A percentile compares a stretch with the other conserved stretches of the same genome.
These are phyloP conservation scores for Dinocampus coccinellae DNA, from an alignment of 2,888 invertebrate genomes.

Conservation along the genomic window DNA sequence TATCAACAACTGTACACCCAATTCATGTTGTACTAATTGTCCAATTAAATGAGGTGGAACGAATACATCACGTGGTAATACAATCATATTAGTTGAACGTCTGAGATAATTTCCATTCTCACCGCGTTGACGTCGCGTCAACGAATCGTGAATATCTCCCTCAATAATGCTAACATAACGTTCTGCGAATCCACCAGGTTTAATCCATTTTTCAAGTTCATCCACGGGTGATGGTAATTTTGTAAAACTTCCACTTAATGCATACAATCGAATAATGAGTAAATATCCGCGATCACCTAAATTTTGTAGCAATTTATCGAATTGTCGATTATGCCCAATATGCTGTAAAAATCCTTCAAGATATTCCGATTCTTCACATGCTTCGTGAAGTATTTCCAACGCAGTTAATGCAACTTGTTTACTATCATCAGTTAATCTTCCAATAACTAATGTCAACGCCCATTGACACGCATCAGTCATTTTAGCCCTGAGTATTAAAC, in stretches of 20 bases:
- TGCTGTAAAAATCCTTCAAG: constrained; percentile 58
- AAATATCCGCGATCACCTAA: constrained; percentile 73
- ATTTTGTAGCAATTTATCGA: constrained; percentile 70
- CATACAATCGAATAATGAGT: constrained; percentile 72
- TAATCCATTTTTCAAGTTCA: constrained; percentile 65
- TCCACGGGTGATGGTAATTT: constrained; percentile 66
- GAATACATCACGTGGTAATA: constrained; percentile 70
- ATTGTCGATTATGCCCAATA: constrained; percentile 51
- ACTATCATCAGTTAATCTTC: constrained; percentile 87
- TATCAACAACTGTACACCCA: constrained; percentile 73
- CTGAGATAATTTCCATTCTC: constrained; percentile 83
- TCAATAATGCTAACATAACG: constrained; percentile 92
- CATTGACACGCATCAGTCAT: constrained; percentile 84
- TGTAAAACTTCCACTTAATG: constrained; percentile 71
- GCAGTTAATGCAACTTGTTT: constrained; percentile 85
- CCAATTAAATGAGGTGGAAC: constrained; percentile 87
- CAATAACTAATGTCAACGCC: constrained; percentile 88
- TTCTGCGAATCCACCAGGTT: constrained; percentile 62
- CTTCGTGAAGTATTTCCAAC: constrained; percentile 88
- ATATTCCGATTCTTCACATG: constrained; percentile 81
- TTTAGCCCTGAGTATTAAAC: constrained; percentile 85
- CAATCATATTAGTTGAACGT: constrained; percentile 75
- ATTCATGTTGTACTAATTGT: constrained; percentile 80
- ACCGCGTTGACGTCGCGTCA: constrained; percentile 86
- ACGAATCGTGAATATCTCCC: constrained; percentile 86